Base-by-base conservation (phyloP, 2,797 vertebrate species). In the Gastrophryne carolinensis region DNA sequence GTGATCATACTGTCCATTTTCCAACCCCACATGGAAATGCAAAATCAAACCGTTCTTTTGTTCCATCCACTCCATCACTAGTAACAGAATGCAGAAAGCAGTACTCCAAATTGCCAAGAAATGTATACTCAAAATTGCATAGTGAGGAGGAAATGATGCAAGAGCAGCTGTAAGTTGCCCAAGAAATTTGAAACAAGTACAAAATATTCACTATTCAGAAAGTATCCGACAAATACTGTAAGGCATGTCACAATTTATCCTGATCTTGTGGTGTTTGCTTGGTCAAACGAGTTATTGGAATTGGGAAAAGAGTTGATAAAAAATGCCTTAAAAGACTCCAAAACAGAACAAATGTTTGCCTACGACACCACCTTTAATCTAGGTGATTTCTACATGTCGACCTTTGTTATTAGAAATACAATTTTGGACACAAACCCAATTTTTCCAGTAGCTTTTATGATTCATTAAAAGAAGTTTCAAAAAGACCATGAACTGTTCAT, bases 341-440 rank as follows among this genome's bases (percentile, higher is more conserved):
- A 49, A 65, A 65, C 24, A 65, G 1, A n/a, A 49, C 35, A 39
- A 15, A 11, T 39, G 11, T 11, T 39, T 12, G 15, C 11, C 9
- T 39, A 39, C 15, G 35, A 39, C 35, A 30, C 62, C 26, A 19
- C 62, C 24, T 65, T 44, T 26, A 23, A 65, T 5, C 27, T 52
- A 6, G 63, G 63, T 49, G 63, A 66, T 19, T 66, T 30, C 63
- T 65, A 44, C 21, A 7, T 65, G 39, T 52, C 44, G n/a, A 9
- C 21, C 12, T 32, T 66, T 32, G 44, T 66, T 50, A 26, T 19
- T 32, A 65, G 39, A 29, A 50, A 52, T 34, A 66, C 49, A 47
- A 19, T 49, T 32, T 21, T 52, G 26, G 29, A 50, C 49, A 50
- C 30, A 30, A 19, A 66, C 26, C 41, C 26, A 52, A 50, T 66